phyloP scores from a whole-genome alignment of 1,140 invertebrate species.

The Pseudomyrmex sp. region DNA sequence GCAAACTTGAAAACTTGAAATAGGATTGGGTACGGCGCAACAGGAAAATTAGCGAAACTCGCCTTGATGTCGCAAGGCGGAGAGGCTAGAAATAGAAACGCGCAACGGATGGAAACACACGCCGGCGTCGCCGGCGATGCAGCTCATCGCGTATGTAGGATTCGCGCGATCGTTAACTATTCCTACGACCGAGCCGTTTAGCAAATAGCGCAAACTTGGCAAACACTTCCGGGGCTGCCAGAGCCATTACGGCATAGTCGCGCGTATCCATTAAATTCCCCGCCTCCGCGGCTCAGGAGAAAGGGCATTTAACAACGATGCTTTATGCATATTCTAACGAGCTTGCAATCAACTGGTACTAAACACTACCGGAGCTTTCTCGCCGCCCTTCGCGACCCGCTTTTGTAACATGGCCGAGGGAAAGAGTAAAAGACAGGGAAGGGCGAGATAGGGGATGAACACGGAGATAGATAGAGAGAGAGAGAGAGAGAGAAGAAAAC shows the following conservation, averaged over 20 bases:
- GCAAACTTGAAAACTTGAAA: not conserved
- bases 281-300: conserved; percentile 41
- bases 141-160: conserved; percentile 46
- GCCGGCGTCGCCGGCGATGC: not conserved
- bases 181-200: conserved; percentile 57
- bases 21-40: not conserved
- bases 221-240: conserved; percentile 64
- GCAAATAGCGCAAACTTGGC: conserved; percentile 59
- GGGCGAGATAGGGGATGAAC: conserved; percentile 1
- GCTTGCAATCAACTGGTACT: conserved; percentile 75
- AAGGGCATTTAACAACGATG: conserved; percentile 72
- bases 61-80: not conserved
- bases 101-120: not conserved
- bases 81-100: conserved; percentile 30
- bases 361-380: conserved; percentile 71
- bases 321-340: conserved; percentile 75
- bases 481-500: conserved; percentile 36
- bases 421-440: conserved; percentile 29
- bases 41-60: not conserved
- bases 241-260: conserved; percentile 19
- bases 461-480: no score
- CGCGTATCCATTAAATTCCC: conserved; percentile 65
- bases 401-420: conserved; percentile 48
- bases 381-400: conserved; percentile 48
- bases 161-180: conserved; percentile 57